These are phyloP conservation scores for Malurus alboscapulatus DNA, from an alignment of 2,113 vertebrate genomes.

Conservation along the genomic window DNA sequence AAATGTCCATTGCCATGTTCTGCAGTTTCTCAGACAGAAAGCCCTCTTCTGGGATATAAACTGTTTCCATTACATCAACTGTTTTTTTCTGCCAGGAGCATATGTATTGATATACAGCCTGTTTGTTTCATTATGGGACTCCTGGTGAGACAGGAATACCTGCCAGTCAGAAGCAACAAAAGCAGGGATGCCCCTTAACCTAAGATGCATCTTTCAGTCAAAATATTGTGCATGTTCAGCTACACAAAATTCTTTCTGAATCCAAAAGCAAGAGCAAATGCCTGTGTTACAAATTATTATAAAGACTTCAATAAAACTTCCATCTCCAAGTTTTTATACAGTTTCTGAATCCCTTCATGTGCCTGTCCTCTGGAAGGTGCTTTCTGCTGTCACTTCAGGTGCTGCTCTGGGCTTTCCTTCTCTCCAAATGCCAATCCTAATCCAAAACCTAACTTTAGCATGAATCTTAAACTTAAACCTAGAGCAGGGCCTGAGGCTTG, in stretches of 20 bases:
- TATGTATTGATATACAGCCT: neutral
- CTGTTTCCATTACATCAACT: neutral
- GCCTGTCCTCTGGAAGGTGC: neutral
- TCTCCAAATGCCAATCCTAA: neutral
- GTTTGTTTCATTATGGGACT: neutral
- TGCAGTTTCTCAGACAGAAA: slow-evolving; percentile 17
- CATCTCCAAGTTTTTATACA: neutral
- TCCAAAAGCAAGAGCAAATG: neutral
- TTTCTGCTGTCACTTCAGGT: neutral
- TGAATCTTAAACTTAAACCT: neutral
- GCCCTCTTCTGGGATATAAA: slow-evolving; percentile 3
- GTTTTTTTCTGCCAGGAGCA: slow-evolving; percentile 19
- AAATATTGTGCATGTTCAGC: neutral
- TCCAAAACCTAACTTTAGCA: neutral
- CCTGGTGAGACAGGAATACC: neutral
- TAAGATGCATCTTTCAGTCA: neutral
- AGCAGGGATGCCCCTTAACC: neutral
- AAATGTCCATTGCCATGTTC: neutral
- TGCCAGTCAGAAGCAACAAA: neutral
- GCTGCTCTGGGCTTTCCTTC: neutral
- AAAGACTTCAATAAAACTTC: neutral
- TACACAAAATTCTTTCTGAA: neutral
- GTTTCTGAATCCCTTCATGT: neutral
- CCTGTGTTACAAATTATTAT: neutral
- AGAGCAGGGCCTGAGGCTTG: neutral